These are phyloP conservation scores for Elaeidobius kamerunicus DNA, from an alignment of 2,888 invertebrate species.

Conservation along the genomic window DNA sequence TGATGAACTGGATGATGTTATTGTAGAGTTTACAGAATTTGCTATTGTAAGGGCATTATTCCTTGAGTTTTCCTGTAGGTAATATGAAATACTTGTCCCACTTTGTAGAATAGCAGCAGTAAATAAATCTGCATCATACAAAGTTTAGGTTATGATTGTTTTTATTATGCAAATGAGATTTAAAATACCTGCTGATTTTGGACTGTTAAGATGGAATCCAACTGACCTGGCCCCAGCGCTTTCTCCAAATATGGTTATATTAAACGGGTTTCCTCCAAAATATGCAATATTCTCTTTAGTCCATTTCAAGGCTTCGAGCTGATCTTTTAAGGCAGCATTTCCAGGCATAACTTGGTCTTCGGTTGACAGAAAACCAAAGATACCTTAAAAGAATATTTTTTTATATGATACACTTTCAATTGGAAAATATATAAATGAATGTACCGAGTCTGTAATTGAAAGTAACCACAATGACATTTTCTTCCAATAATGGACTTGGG, in stretches of 20 bases:
- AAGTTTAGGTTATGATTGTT: background rate
- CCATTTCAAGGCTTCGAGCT: constrained; percentile 32
- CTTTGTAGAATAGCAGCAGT: constrained; percentile 33
- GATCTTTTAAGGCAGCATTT: constrained; percentile 34
- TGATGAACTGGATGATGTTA: constrained; percentile 14
- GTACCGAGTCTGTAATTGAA: constrained; percentile 38
- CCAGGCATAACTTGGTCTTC: constrained; percentile 31
- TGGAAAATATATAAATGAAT: constrained; percentile 1
- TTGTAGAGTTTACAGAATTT: constrained; percentile 14
- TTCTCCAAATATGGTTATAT: constrained; percentile 33
- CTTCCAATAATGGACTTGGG: constrained; percentile 44
- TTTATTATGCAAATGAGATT: too few relatives aligned
- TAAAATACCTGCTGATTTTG: constrained; percentile 26
- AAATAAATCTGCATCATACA: constrained; percentile 27
- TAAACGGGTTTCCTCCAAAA: constrained; percentile 32
- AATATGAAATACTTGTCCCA: constrained; percentile 28
- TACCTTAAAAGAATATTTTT: constrained; percentile 37
- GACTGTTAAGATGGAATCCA: constrained; percentile 32
- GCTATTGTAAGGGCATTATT: constrained; percentile 29
- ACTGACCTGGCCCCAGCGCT: constrained; percentile 35
- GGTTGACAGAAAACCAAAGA: constrained; percentile 36
- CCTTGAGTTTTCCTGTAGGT: constrained; percentile 24
- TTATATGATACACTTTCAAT: too few relatives aligned
- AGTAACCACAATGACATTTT: constrained; percentile 40
- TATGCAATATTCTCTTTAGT: constrained; percentile 29